phyloP scores from a whole-genome alignment of 1,140 invertebrate species.

The Rhagoletis pomonella region DNA sequence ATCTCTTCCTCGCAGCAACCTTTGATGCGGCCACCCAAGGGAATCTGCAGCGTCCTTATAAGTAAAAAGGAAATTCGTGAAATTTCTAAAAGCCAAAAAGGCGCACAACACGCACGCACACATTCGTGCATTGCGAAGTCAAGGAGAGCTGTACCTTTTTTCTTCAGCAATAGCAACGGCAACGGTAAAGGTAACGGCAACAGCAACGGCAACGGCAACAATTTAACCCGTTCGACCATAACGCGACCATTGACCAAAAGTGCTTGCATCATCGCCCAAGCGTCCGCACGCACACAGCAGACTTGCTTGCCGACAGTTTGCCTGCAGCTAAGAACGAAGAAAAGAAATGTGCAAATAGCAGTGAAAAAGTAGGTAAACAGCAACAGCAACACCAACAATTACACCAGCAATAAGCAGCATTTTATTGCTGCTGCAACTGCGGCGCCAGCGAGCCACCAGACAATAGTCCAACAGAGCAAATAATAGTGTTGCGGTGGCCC shows the following conservation, averaged over 20 bases:
- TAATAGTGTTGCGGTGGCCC: constrained; percentile 11
- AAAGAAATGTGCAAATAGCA: background rate
- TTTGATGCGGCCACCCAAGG: background rate
- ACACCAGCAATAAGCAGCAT: constrained; percentile 21
- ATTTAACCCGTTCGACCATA: constrained; percentile 28
- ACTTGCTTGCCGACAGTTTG: background rate
- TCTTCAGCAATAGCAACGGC: background rate
- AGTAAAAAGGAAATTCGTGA: background rate
- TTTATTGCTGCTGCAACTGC: constrained; percentile 17
- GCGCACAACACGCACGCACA: background rate
- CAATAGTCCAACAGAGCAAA: constrained; percentile 21
- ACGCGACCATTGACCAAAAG: constrained; percentile 39
- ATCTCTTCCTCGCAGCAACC: background rate
- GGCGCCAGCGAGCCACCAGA: background rate
- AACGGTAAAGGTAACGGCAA: too few relatives aligned
- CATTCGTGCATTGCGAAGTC: background rate
- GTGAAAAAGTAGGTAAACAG: background rate
- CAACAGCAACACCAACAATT: too few relatives aligned
- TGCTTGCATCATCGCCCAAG: constrained; percentile 45
- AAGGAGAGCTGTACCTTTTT: too few relatives aligned
- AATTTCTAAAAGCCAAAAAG: constrained; percentile 22
- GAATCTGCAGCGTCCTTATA: background rate
- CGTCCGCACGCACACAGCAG: background rate
- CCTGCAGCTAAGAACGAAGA: background rate
- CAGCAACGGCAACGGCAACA: background rate